Evolutionary conservation across 2,888 invertebrate species (phyloP).

Genomic region (Clitarchus hookeri): DNA sequence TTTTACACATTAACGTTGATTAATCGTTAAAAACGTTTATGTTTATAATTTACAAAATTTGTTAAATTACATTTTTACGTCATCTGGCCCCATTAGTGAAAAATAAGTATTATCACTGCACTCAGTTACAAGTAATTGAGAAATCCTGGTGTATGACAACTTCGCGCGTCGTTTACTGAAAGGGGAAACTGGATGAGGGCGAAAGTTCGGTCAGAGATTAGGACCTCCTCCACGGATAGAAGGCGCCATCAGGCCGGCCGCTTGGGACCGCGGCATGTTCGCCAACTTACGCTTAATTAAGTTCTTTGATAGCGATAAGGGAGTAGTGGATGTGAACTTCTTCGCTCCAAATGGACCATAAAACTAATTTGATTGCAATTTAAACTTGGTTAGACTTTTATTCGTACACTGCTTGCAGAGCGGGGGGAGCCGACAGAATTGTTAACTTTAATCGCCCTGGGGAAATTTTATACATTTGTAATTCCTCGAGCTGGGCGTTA

Average conservation of each 20-base stretch:
- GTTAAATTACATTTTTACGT: too few species aligned
- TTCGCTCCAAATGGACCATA: not conserved
- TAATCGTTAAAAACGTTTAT: too few species aligned
- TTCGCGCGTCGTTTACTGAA: not conserved
- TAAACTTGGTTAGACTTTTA: not conserved
- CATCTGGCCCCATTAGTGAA: too few species aligned
- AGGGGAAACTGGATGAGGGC: not conserved
- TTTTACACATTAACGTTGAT: too few species aligned
- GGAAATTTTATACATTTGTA: not conserved
- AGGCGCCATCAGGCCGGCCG: not conserved
- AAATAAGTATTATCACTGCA: too few species aligned
- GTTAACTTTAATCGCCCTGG: not conserved
- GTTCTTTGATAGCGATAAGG: constrained; percentile 7
- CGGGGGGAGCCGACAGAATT: not conserved
- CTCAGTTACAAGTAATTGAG: too few species aligned
- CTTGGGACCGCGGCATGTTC: not conserved
- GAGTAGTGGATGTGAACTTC: not conserved
- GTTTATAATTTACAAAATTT: too few species aligned
- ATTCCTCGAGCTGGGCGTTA: not conserved
- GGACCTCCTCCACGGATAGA: not conserved
- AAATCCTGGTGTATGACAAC: too few species aligned
- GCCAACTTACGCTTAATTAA: not conserved
- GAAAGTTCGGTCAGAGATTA: not conserved
- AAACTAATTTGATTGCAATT: not conserved
- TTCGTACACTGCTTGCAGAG: not conserved